Evolutionary conservation across 2,797 vertebrate genomes (phyloP), one percentile per base, ranked within the genome.

Genomic region (Rhabdophis nuchalis): DNA sequence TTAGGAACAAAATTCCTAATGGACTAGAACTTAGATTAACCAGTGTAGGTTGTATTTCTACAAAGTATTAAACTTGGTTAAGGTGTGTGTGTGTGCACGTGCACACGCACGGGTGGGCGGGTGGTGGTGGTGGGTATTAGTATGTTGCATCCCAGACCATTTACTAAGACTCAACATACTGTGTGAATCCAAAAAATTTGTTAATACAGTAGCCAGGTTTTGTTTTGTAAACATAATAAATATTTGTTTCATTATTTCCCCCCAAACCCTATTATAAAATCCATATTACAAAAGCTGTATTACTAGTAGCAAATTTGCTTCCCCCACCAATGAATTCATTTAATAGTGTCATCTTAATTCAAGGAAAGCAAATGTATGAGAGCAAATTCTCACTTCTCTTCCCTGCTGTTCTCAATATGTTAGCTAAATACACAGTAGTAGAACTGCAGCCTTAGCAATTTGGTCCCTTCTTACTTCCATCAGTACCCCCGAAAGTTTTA

Each of bases 371-470:
- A 87, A 90, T 94, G 90, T 53, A 41, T 41, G 57, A n/a, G 23
- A 95, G 53, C 2, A 14, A 23, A 57, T 54, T 41, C 93, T 89
- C 93, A 29, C 12, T 92, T 60, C 23, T 89, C 46, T 14, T 89
- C 0, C 88, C 95, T 93, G 87, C 68, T 91, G 56, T 90, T 86
- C 91, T 92, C 53, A 95, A 64, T 93, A 91, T 91, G 91, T 86
- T 56, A 64, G 87, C 94, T 96, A 93, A 93, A 96, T 94, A 93
- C 18, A 41, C 32, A 41, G 18, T 23, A 77, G 32, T 77, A 77
- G 36, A 77, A 77, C 6, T 32, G n/a, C 5, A 32, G n/a, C 14
- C n/a, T 32, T 32, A 16, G n/a, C 14, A 16, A 68, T 68, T 68
- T 68, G n/a, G 64, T 68, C n/a, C n/a, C 13, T 68, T 68, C 64